Percentiles rank a stretch among this genome's conserved stretches.
These are phyloP conservation scores for Lutraria lutraria DNA, from an alignment of 2,888 invertebrate genomes.

Conservation along the genomic window DNA sequence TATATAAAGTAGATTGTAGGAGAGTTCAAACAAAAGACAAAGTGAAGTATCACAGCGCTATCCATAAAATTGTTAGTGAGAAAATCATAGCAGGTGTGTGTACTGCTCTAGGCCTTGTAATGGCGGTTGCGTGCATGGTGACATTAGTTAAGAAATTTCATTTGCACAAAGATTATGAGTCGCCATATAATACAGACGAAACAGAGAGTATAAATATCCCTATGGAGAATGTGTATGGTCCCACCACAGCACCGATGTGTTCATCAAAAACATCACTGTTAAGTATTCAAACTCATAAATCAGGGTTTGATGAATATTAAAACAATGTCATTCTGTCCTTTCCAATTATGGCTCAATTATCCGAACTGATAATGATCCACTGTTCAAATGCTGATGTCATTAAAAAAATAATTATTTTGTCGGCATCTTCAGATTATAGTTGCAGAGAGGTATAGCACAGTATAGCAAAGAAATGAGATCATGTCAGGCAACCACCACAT, in stretches of 20 bases:
- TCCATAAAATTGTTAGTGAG: constrained; percentile 75
- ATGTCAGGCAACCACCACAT: neutral
- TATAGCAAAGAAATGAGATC: neutral
- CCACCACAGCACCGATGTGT: constrained; percentile 83
- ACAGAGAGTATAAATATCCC: constrained; percentile 86
- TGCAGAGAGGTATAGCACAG: neutral
- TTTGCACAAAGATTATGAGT: constrained; percentile 85
- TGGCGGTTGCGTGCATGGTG: constrained; percentile 85
- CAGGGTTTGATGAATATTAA: constrained; percentile 59
- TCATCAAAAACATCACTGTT: constrained; percentile 83
- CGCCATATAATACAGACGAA: constrained; percentile 81
- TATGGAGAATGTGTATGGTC: constrained; percentile 86
- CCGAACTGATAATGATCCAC: neutral
- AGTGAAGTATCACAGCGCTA: constrained; percentile 65
- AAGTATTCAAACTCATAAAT: constrained; percentile 44
- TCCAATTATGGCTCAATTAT: neutral
- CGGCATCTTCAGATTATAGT: neutral
- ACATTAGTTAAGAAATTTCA: constrained; percentile 82
- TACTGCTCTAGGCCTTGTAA: constrained; percentile 76
- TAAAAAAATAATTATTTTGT: constrained; percentile 19
- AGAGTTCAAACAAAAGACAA: constrained; percentile 76
- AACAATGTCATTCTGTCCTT: neutral
- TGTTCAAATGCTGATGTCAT: constrained; percentile 20
- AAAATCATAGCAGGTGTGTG: constrained; percentile 79
- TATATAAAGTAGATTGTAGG: constrained; percentile 78